Conservation (phyloP, 2,113 vertebrate species). For the Dasyornis broadbenti region DNA sequence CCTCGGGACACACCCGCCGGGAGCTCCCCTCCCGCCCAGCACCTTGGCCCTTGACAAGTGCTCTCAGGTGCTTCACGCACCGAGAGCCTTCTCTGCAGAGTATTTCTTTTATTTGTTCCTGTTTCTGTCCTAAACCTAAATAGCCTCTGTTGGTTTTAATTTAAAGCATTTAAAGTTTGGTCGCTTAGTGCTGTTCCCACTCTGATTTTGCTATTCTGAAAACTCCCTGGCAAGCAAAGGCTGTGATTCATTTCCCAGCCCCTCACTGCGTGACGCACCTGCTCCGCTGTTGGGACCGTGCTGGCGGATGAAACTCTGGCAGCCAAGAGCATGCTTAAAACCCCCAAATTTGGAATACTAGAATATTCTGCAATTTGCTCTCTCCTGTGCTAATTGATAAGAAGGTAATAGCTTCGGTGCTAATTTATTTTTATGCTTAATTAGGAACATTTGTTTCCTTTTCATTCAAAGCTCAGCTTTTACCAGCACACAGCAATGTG, state of each 20-base stretch:
- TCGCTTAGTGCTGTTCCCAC: neutral
- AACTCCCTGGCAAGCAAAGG: neutral
- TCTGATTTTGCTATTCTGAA: neutral
- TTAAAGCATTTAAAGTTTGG: neutral
- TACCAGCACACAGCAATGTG: neutral
- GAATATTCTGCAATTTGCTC: neutral
- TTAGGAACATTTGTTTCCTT: neutral
- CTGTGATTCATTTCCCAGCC: neutral
- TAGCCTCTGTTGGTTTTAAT: neutral
- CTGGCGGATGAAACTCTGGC: neutral
- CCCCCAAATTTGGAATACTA: fast-evolving
- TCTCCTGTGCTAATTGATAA: neutral
- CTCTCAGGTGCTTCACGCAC: neutral
- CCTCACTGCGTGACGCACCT: neutral
- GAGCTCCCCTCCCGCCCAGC: neutral
- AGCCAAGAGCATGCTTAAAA: neutral
- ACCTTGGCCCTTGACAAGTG: fast-evolving
- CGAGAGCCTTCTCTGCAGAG: neutral
- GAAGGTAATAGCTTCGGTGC: neutral
- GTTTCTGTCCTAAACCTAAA: neutral
- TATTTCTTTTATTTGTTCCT: neutral
- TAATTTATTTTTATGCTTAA: neutral
- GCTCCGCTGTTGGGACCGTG: fast-evolving
- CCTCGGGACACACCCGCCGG: neutral
- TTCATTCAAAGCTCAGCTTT: neutral